Base-by-base conservation (phyloP, 2,888 invertebrate genomes). In the Himalopsyche kuldschensis region DNA sequence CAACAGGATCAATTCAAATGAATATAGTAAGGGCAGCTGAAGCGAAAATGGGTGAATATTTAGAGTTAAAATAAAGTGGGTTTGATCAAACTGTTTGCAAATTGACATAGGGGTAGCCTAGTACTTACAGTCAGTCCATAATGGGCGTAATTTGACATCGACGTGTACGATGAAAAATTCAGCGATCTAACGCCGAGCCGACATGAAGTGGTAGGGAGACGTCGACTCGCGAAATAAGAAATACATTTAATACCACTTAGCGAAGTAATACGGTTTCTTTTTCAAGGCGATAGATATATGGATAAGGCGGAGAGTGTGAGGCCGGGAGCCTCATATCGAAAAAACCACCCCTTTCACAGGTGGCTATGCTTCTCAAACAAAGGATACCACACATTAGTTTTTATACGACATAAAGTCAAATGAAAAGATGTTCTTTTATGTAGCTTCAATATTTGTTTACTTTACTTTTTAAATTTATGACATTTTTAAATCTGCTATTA, bases 191-290 rank as follows among this genome's bases (percentile, higher is more conserved):
- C 75, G 47, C 78, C 76, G 76, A 41, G 35, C n/a, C 76, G 35
- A 27, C 69, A 27, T 20, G 75, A 27, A 27, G 75, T 30, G 75
- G 75, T 8, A 27, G 76, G 75, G 63, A 75, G 41, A 63, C 35
- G 78, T 46, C 78, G 79, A 82, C 46, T 46, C 82, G 48, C 75
- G 83, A 80, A 83, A 83, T 85, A 82, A 84, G 84, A 80, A 84
- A 85, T 84, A 84, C 85, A 85, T 85, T 85, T 84, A 85, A 85
- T 84, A 84, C 84, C 79, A 85, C 85, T 85, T 85, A 85, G 84
- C 81, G 82, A 47, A 47, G 75, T 85, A 85, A 85, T 85, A 83
- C 81, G 80, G 55, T 81, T 84, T 78, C 69, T 69, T 69, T 24
- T 27, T 75, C 80, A 46, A 81, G 83, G 80, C 83, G 80, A 75